Base-by-base conservation (phyloP, 2,888 invertebrate species). In the Platyscelio sp. region DNA sequence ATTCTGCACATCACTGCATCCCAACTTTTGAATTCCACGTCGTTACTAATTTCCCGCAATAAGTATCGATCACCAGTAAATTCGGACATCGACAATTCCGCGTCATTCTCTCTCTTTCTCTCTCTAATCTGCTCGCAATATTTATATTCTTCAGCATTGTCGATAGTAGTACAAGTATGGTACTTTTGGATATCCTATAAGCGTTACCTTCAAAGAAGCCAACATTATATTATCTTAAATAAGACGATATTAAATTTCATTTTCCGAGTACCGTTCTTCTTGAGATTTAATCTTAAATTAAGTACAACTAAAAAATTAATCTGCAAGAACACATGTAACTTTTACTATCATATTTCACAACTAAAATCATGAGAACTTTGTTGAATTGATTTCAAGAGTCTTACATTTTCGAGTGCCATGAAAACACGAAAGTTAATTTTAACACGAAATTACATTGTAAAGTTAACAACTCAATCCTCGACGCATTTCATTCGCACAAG, bases 351-450 rank as follows among this genome's bases (percentile, higher is more conserved):
- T 67, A 65, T 67, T 63, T 67, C 33, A 46, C 24, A 67, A 76
- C 74, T 77, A 60, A 77, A 60, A 68, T 67, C 46, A 38, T 24
- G 27, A 51, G 33, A 77, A 77, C 76, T 77, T 77, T 60, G 76
- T 77, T 68, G 76, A 77, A 77, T 77, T 68, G 67, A 77, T 68
- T 68, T 51, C 60, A 77, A 68, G 76, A 67, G 49, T 60, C 76
- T 67, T 68, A 60, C 40, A 58, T 67, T 76, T 77, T 77, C 49
- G 38, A 68, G 68, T 68, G 68, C 43, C 68, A 67, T 56, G 76
- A 76, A 77, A 77, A 77, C 76, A 68, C 76, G 68, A 68, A 74
- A 68, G 74, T 81, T 81, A 67, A 81, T 81, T 72, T 74, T 74
- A 67, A 67, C 72, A 51, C 38, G 60, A 40, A 72, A 74, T 80